Evolutionary conservation across 1,140 invertebrate species (phyloP), one percentile per base, ranked within the genome.

Genomic region (Hyles euphorbiae): DNA sequence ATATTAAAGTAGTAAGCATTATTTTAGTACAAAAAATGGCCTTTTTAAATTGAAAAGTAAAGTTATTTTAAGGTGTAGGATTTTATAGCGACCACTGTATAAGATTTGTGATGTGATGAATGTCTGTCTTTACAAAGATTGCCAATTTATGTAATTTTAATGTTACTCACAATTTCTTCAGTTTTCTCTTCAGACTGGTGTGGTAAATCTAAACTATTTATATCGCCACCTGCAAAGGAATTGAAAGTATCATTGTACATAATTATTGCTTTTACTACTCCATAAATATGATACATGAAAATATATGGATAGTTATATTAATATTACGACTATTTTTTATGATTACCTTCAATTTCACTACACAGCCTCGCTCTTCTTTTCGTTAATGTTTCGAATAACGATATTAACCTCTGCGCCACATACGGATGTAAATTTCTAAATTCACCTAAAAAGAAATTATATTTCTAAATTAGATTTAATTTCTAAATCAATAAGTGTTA

Each of bases 391-490:
- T 97, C 96, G 76, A 97, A 97, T 33, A 98, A 86, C 58, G 94
- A 96, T 54, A 99, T 92, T 65, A 99, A 87, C 76, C 97, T 92
- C 88, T 99, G 98, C 68, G 97, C 96, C 33, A 99, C 98, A 87
- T 98, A 98, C 0, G 98, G 96, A 90, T 99, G 98, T 22, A 99
- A 90, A 60, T 96, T 93, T 77, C 95, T 93, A 80, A 99, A 99
- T 83, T 99, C 96, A 62, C 95, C 94, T 49, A 96, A 96, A 83
- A 44, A 32, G 8, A 58, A 52, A 51, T 48, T 7, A 57, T 47
- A 57, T 10, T 52, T 10, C 6, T 40, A n/a, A 61, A 56, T 12
- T n/a, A 36, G 7, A 3, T n/a, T n/a, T n/a, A n/a, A n/a, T n/a
- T n/a, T n/a, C n/a, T n/a, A n/a, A n/a, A n/a, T n/a, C n/a, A n/a